Percentiles rank a stretch among this genome's conserved stretches.
Conservation (phyloP, 2,113 vertebrate genomes). For the Chloebia gouldiae region DNA sequence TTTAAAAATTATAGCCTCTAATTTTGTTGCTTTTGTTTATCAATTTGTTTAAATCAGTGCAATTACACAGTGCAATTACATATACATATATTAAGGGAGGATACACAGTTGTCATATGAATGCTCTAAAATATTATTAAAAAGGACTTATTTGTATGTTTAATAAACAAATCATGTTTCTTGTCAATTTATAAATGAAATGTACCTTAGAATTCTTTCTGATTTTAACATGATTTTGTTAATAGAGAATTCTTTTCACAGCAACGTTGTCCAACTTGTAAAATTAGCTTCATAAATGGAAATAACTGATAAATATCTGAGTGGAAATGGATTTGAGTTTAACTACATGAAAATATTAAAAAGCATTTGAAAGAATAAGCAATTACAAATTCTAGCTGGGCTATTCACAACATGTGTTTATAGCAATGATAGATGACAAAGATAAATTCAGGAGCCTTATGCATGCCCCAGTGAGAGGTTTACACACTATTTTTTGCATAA, state of each 20-base stretch:
- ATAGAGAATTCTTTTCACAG: background rate
- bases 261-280: background rate
- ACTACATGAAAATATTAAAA: background rate
- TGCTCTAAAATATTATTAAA: background rate
- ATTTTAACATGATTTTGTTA: background rate
- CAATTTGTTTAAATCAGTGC: background rate
- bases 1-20: background rate
- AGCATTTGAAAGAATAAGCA: background rate
- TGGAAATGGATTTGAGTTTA: background rate
- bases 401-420: background rate
- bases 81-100: fast-evolving
- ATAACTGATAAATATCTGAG: background rate
- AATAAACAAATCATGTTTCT: background rate
- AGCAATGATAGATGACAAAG: background rate
- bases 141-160: fast-evolving
- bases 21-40: background rate
- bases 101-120: background rate
- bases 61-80: background rate
- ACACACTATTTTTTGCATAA: background rate
- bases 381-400: background rate
- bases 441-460: background rate
- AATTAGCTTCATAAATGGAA: background rate
- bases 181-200: background rate
- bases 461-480: background rate
- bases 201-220: background rate